Base-by-base conservation (phyloP, 2,888 invertebrate species). In the Macaria liturata region DNA sequence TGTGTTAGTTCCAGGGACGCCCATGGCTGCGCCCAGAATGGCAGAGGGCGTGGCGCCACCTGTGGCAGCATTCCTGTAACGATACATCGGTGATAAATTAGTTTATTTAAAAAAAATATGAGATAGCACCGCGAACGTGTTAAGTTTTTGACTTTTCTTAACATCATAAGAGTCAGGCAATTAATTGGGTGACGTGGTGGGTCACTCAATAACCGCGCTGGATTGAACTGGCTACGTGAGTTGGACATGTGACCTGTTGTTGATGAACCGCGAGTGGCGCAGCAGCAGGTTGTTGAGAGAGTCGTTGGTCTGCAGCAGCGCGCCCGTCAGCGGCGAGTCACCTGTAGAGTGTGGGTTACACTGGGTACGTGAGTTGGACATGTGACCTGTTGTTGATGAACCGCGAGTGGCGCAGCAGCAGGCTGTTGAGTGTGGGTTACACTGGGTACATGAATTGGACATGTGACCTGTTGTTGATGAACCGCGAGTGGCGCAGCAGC, bases 201-300 rank as follows among this genome's bases (percentile, higher is more conserved):
- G 20, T 20, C 2, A 20, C 20, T 20, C 20, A 20, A 20, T 20
- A 20, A 2, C 20, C 1, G 20, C 20, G 20, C 20, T 20, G 20
- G 20, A 20, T 20, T 20, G 20, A 20, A 20, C 20, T 20, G 20
- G 20, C 20, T 20, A 20, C 20, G 20, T 20, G 20, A 20, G 20
- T 20, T 34, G 47, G 3, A 48, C 5, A n/a, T 6, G 37, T 42
- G 30, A 88, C 80, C 95, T 93, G 88, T 97, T 98, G 83, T 96
- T 97, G 70, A 96, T 94, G 89, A 96, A 97, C 47, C 98, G 94
- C 64, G 95, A 94, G 84, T 97, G 97, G 46, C 99, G 94, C 72
- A 99, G 93, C 86, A 99, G 98, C 61, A 98, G 92, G 91, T 98
- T 98, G 88, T 99, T 99, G 78, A 99, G 93, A 75, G 98, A 97